phyloP scores from a whole-genome alignment of 2,113 vertebrate genomes.

The Nothoprocta pentlandii region DNA sequence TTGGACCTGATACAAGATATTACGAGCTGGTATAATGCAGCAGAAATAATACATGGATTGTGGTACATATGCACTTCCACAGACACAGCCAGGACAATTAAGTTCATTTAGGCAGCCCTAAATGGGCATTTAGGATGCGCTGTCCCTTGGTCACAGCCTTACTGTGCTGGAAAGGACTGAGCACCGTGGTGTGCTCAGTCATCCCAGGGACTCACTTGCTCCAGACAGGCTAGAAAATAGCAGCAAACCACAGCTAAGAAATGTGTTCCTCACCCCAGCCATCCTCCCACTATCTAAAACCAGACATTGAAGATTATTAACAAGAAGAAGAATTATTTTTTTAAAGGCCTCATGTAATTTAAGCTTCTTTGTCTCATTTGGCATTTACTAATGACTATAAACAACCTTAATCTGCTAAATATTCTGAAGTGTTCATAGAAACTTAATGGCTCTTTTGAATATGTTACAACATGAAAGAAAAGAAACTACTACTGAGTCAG shows the following conservation, averaged over 20 bases:
- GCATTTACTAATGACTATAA: background rate
- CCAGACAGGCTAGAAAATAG: background rate
- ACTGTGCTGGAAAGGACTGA: background rate
- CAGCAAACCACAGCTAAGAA: background rate
- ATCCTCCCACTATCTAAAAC: background rate
- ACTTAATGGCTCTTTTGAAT: slow-evolving; percentile 33
- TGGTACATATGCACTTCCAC: background rate
- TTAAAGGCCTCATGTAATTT: slow-evolving; percentile 9
- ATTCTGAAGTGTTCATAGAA: background rate
- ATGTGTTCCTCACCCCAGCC: background rate
- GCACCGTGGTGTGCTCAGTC: background rate
- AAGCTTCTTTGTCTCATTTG: slow-evolving; percentile 28
- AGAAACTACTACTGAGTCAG: background rate
- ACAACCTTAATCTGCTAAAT: slow-evolving; percentile 20
- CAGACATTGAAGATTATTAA: background rate
- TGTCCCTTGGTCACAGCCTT: background rate
- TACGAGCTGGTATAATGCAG: background rate
- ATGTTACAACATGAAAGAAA: slow-evolving; percentile 1
- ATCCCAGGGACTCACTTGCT: background rate
- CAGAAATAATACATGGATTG: background rate
- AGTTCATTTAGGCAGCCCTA: background rate
- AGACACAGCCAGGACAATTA: background rate
- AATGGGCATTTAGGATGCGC: background rate
- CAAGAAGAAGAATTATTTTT: background rate
- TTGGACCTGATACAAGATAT: background rate